Conservation (phyloP, 2,888 invertebrate species). For the Caenorhabditis sp. region DNA sequence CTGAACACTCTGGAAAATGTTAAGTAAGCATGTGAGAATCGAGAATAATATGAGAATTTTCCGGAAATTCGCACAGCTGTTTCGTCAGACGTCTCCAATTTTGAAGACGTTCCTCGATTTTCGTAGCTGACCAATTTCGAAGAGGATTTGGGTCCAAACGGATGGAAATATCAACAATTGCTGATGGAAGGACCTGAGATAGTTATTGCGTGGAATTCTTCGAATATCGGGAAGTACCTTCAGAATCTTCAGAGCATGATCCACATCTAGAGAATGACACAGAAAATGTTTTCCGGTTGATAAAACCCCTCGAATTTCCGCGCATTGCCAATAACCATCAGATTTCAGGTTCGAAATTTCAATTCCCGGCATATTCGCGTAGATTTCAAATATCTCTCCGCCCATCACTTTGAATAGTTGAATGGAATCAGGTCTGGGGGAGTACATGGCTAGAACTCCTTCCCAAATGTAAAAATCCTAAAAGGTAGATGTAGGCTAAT, state of each 20-base stretch:
- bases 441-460: not conserved
- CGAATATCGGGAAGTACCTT: conserved; percentile 4
- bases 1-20: too few species aligned
- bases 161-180: conserved; percentile 23
- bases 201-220: not conserved
- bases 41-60: conserved; percentile 28
- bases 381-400: conserved; percentile 9
- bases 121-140: conserved; percentile 22
- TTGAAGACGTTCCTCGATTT: conserved; percentile 27
- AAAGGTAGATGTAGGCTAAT: not conserved
- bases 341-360: conserved; percentile 6
- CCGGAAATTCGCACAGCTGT: conserved; percentile 40
- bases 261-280: conserved; percentile 32
- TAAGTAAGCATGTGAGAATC: conserved; percentile 39
- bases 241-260: conserved; percentile 29
- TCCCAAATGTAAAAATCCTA: conserved; percentile 20
- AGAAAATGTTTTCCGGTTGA: conserved; percentile 23
- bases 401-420: conserved; percentile 14
- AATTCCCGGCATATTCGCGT: not conserved
- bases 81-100: conserved; percentile 15
- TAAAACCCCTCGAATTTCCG: conserved; percentile 21
- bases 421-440: not conserved
- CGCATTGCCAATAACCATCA: conserved; percentile 53
- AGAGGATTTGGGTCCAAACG: conserved; percentile 43
- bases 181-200: conserved; percentile 24